Evolutionary conservation across 2,888 invertebrate genomes (phyloP), one percentile per base, ranked within the genome.

Genomic region (Sisyra nigra): DNA sequence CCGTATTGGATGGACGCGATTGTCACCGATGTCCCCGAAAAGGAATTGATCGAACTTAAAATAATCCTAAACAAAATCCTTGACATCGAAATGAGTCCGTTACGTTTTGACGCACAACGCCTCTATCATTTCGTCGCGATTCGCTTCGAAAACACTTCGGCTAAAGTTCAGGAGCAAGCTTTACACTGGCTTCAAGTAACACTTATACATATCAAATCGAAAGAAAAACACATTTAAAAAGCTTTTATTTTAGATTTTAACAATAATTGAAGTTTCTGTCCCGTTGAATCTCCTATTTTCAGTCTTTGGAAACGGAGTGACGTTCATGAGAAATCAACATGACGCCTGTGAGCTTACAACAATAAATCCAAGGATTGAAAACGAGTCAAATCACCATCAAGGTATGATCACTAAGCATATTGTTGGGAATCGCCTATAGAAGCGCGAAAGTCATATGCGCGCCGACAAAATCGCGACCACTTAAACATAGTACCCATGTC

Each of bases 1-100:
- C 97, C 98, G 0, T 85, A 89, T 54, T 98, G 98, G 98, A 84
- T 98, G 82, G 94, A 96, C 62, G 91, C 94, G 1, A 89, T 98
- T 50, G 87, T 87, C 41, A 83, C 84, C 47, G 89, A 91, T 57
- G 87, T 91, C 0, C 86, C 87, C 0, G 86, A 89, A 59, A 84
- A 88, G 59, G 93, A 91, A 55, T 66, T 89, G 35, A 66, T 72
- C 40, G 89, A 92, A 56, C 62, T 93, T 11, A 84, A 88, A 62
- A 80, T 87, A 48, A 76, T 88, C 29, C 67, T 63, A 52, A 92
- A 88, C 56, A 97, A 97, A 75, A 89, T 97, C 46, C 72, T 98
- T 55, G 98, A 98, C 67, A 85, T 91, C 0, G 94, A 96, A 55
- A 86, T 94, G 74, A 88, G 87, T 48, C 91, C 96, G 40, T 67